Evolutionary conservation across 2,113 vertebrate species (phyloP), one percentile per base, ranked within the genome.

Genomic region (Hippolais icterina): DNA sequence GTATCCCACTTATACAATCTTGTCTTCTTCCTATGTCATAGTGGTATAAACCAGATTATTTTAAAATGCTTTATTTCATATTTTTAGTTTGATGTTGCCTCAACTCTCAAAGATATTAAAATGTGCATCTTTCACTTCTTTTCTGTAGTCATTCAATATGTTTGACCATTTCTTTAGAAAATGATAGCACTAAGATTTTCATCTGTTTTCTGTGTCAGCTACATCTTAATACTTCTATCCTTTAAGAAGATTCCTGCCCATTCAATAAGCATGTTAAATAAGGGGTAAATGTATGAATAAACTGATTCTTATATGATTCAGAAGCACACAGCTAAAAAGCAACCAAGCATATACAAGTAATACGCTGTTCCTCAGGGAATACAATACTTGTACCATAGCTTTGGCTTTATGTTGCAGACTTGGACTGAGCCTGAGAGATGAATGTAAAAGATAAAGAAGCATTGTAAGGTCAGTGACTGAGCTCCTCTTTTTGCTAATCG

Each of bases 371-470:
- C 72, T 93, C 61, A 53, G 80, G 83, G 60, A 94, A 82, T 64
- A 95, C 90, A 97, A 92, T 95, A 82, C 92, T 93, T 94, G 95
- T 79, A 76, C 69, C 88, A 72, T 94, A 95, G 96, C 76, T 90
- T 64, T 69, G 94, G 89, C 90, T 94, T 96, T 96, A 96, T 93
- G 89, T 91, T 72, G 31, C 65, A 84, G 86, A 47, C 89, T 64
- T 50, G 72, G 94, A 84, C 83, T 37, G 49, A 91, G 93, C 83
- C 77, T 84, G 72, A 83, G 60, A 96, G 83, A 95, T 93, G 92
- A 96, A 96, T 97, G 92, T 89, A 87, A 87, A 83, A 96, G 94
- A 96, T 96, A 97, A 97, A 83, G 69, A 84, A 91, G 86, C 91
- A 89, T 89, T 92, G 88, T 96, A 91, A 89, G 96, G 91, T 95